phyloP scores from a whole-genome alignment of 2,888 invertebrate genomes.

The Dynastes maya region DNA sequence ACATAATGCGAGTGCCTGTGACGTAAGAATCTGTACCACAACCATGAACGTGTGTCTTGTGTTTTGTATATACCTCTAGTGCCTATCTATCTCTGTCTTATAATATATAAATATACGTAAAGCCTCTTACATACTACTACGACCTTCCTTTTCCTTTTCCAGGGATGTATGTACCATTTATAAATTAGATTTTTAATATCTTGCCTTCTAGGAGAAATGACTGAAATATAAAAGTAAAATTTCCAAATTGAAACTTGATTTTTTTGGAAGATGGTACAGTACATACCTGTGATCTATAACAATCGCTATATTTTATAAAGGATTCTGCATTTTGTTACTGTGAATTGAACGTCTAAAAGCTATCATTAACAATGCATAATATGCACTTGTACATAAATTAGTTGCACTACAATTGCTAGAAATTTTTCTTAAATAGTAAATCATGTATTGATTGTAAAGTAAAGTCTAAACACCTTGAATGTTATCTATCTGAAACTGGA shows the following conservation, averaged over 20 bases:
- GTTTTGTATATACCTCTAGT: constrained; percentile 54
- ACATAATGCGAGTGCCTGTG: constrained; percentile 89
- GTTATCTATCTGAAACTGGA: too few species aligned
- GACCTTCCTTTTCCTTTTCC: not conserved
- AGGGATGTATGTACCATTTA: constrained; percentile 31
- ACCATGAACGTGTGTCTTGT: constrained; percentile 53
- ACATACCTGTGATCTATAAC: constrained; percentile 28
- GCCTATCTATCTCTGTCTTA: constrained; percentile 22
- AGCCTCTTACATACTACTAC: not conserved
- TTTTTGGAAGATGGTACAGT: constrained; percentile 1
- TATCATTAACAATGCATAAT: constrained; percentile 12
- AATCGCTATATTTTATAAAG: constrained; percentile 25
- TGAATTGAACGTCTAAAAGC: not conserved
- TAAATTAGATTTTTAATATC: not conserved
- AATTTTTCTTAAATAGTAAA: not conserved
- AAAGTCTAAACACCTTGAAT: too few species aligned
- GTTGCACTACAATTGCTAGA: constrained; percentile 24
- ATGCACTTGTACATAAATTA: constrained; percentile 37
- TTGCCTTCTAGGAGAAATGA: not conserved
- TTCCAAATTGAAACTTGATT: too few species aligned
- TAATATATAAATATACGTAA: constrained; percentile 17
- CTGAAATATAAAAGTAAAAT: not conserved
- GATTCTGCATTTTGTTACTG: constrained; percentile 38
- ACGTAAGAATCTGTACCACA: constrained; percentile 79
- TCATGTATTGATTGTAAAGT: not conserved